Evolutionary conservation across 2,113 vertebrate genomes (phyloP), one percentile per base, ranked within the genome.

Genomic region (Microtus pennsylvanicus): DNA sequence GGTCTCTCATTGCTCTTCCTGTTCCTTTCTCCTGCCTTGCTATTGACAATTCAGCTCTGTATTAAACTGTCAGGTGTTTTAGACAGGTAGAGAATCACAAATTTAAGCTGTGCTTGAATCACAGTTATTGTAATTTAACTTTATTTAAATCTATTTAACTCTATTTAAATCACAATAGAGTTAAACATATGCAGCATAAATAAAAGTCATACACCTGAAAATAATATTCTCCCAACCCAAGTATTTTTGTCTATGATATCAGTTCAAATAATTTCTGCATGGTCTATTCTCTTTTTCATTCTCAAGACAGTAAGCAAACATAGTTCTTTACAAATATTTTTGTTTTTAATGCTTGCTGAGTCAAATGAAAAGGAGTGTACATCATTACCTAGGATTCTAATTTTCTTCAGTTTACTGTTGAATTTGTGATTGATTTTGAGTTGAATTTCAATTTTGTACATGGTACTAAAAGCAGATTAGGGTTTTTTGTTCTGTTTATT

Each of bases 381-480:
- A 11, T 13, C 50, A 2, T 63, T 33, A 30, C 75, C 1, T 72
- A 87, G 1, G 19, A 90, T 14, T 92, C 45, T 45, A 77, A n/a
- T 38, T 50, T 4, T 69, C 80, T 81, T n/a, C 77, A 72, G 1
- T 42, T 94, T 94, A 87, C 6, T 45, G 12, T 69, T 83, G 65
- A 33, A 19, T 22, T 5, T 91, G 9, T 61, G 30, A 74, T 70
- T 5, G 24, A 83, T 63, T 87, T 93, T 89, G 38, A 91, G 6
- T 85, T 87, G n/a, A 30, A 69, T 89, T 86, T 96, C 67, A 28
- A 35, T 65, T 78, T 90, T 89, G 3, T 80, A 42, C 22, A 76
- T 89, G 21, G 50, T n/a, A 21, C 26, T 63, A 67, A 1, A 1
- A 78, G 72, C 81, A 19, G 19, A 69, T 81, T 81, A 93, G 33